Conservation (phyloP, 2,113 vertebrate genomes). For the Strix uralensis region DNA sequence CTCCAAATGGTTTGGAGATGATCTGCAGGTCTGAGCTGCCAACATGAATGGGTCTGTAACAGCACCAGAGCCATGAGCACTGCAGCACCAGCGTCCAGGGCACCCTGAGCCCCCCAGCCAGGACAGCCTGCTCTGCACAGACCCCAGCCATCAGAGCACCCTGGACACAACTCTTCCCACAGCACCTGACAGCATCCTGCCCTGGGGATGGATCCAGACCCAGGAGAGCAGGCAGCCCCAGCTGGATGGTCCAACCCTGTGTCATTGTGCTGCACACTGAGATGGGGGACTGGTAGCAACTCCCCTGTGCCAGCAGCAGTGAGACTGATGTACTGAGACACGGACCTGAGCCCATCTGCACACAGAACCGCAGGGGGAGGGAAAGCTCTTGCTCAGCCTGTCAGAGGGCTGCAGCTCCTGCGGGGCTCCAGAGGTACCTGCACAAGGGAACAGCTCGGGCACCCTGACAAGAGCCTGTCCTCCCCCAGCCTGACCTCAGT, state of each 20-base stretch:
- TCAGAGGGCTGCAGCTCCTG: not conserved
- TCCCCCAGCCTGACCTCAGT: not conserved
- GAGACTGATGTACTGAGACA: not conserved
- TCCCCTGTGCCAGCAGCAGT: not conserved
- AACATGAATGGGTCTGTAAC: rapidly evolving
- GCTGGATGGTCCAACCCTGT: not conserved
- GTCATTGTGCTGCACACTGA: too few species aligned
- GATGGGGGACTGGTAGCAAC: not conserved
- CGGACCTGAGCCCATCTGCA: not conserved
- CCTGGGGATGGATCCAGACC: too few species aligned
- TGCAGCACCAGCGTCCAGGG: rapidly evolving
- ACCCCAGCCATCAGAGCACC: not conserved
- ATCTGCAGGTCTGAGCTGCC: not conserved
- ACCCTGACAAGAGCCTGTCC: not conserved
- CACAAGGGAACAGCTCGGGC: not conserved
- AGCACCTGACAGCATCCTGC: rapidly evolving
- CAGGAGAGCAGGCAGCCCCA: not conserved
- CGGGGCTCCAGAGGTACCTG: not conserved
- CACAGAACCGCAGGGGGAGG: not conserved
- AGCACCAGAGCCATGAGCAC: rapidly evolving
- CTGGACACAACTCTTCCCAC: not conserved
- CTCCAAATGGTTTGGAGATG: rapidly evolving
- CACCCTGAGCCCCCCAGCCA: not conserved
- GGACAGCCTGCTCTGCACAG: rapidly evolving
- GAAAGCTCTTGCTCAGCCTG: not conserved